Conservation (phyloP, 2,888 invertebrate genomes). For the Agrotis exclamationis region DNA sequence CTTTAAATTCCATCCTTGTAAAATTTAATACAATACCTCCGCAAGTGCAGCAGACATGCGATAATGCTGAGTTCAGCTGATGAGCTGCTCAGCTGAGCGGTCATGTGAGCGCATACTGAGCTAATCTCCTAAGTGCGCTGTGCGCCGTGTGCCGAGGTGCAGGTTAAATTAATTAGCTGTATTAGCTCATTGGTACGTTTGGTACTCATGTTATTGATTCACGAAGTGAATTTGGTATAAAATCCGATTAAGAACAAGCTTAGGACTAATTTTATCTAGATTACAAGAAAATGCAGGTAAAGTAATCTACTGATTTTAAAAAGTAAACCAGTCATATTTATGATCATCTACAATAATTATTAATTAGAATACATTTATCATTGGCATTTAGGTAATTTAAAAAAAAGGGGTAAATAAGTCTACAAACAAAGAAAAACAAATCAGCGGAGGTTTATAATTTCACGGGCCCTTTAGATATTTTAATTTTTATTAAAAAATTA, state of each 20-base stretch:
- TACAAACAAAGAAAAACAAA: too few species aligned
- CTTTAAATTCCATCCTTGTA: too few species aligned
- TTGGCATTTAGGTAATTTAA: neutral
- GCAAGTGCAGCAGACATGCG: conserved; percentile 36
- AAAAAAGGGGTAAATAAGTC: neutral
- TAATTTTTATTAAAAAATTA: too few species aligned
- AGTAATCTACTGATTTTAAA: too few species aligned
- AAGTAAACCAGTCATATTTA: too few species aligned
- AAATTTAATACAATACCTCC: too few species aligned
- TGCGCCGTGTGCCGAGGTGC: neutral
- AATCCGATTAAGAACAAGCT: too few species aligned
- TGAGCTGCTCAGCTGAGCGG: conserved; percentile 40
- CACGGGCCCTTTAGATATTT: too few species aligned
- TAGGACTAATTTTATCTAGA: too few species aligned
- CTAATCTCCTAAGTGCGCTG: conserved; percentile 53
- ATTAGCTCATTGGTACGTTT: neutral
- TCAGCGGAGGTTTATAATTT: neutral
- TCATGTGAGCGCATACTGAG: conserved; percentile 39
- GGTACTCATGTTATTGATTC: neutral
- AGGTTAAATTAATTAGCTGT: conserved; percentile 16
- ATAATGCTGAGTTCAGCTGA: conserved; percentile 41
- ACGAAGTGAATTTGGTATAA: neutral
- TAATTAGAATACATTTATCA: too few species aligned
- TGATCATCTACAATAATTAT: too few species aligned
- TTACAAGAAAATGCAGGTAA: too few species aligned